These are phyloP conservation scores for Phrynocephalus vlangalii DNA, from an alignment of 2,797 vertebrate genomes.

Conservation along the genomic window DNA sequence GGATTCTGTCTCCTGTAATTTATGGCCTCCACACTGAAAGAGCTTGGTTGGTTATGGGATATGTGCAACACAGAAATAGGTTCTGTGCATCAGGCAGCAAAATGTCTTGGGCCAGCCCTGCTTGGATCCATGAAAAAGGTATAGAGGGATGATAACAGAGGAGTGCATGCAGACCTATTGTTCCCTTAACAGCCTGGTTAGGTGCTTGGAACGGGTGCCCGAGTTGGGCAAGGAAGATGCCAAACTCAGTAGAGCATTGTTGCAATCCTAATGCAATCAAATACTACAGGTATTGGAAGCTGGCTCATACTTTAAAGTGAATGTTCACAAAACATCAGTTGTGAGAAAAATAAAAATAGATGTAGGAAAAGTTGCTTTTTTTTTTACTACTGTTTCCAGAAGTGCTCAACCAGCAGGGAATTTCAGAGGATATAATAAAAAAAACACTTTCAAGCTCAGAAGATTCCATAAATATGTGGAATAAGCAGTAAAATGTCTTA, in stretches of 20 bases:
- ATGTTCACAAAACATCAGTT: neutral
- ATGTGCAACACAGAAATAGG: neutral
- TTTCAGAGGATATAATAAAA: no score
- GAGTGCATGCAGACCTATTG: neutral
- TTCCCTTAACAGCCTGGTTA: neutral
- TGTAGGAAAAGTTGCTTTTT: no score
- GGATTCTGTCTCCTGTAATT: neutral
- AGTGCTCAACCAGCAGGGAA: no score
- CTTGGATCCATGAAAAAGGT: neutral
- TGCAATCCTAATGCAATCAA: neutral
- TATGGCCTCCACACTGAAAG: neutral
- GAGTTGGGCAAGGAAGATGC: neutral
- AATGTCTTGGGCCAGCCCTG: neutral
- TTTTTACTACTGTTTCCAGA: no score
- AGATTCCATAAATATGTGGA: neutral
- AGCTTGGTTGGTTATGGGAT: neutral
- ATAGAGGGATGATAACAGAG: neutral
- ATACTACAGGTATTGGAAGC: no score
- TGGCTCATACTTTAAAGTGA: neutral
- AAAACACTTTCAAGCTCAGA: neutral
- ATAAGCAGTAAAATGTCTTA: neutral
- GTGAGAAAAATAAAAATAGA: slow-evolving; percentile 7
- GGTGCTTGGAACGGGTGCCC: neutral
- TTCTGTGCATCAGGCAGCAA: neutral
- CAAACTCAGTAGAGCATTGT: neutral